Percentiles rank a stretch among this genome's conserved stretches.
phyloP scores from a whole-genome alignment of 2,888 invertebrate species.

The Xylophagus ater region DNA sequence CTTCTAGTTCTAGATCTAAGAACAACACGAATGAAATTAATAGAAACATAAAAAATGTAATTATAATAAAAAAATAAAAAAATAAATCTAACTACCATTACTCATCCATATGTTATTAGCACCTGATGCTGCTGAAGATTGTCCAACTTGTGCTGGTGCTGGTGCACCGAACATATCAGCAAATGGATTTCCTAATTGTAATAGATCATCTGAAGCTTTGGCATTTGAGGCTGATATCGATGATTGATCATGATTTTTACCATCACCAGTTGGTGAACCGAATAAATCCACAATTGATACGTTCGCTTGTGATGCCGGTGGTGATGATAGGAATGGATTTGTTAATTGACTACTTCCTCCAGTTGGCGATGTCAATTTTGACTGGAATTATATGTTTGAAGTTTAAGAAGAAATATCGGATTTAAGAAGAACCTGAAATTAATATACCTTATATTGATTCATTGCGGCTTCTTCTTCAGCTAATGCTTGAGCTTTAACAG shows the following conservation, averaged over 20 bases:
- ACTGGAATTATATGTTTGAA: constrained; percentile 37
- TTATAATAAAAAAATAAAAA: constrained; percentile 19
- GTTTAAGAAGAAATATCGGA: constrained; percentile 1
- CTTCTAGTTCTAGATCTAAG: constrained; percentile 17
- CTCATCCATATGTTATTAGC: constrained; percentile 42
- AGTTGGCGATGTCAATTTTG: constrained; percentile 69
- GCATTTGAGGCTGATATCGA: constrained; percentile 34
- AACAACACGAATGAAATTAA: constrained; percentile 10
- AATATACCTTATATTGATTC: constrained; percentile 85
- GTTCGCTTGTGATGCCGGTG: constrained; percentile 43
- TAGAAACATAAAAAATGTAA: constrained; percentile 36
- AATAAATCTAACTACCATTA: constrained; percentile 33
- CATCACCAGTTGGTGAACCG: constrained; percentile 45
- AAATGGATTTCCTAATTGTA: constrained; percentile 85
- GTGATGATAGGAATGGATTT: constrained; percentile 76
- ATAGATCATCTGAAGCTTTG: constrained; percentile 79
- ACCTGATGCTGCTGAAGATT: constrained; percentile 30
- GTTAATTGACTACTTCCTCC: constrained; percentile 52
- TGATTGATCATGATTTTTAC: constrained; percentile 35
- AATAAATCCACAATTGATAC: constrained; percentile 72
- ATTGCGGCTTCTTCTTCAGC: constrained; percentile 95
- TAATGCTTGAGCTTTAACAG: constrained; percentile 70
- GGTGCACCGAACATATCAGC: constrained; percentile 65
- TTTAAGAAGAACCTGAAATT: background rate
- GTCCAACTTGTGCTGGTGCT: constrained; percentile 31